Evolutionary conservation across 53 echinoderm and acorn worm species (phyloP).

Genomic region (Hippasteria phrygiana): DNA sequence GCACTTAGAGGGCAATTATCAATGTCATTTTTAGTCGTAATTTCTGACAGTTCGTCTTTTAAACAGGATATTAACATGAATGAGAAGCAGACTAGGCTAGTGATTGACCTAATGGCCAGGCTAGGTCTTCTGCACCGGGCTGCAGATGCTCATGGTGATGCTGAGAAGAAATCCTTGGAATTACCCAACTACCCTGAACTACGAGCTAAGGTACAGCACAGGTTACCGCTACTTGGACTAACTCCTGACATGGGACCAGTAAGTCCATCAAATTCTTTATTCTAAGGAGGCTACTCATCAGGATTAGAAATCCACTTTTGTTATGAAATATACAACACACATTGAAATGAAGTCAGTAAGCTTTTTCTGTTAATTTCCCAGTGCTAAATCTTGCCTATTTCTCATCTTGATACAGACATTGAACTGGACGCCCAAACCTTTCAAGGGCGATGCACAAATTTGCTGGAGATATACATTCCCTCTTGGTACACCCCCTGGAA

Average conservation of each 20-base stretch:
- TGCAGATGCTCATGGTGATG: conserved; percentile 47
- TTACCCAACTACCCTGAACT: conserved; percentile 80
- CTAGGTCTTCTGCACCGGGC: conserved; percentile 77
- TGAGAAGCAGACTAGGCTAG: conserved; percentile 77
- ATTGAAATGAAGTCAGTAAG: too few species aligned
- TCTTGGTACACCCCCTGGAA: conserved; percentile 67
- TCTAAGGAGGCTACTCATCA: too few species aligned
- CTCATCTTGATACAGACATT: conserved; percentile 69
- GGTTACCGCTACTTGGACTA: conserved; percentile 78
- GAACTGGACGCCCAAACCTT: conserved; percentile 94
- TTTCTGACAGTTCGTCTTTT: too few species aligned
- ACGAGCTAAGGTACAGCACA: conserved; percentile 74
- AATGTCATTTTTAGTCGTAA: too few species aligned
- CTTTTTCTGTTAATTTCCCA: neutral
- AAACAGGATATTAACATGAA: conserved; percentile 79
- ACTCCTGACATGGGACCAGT: conserved; percentile 91
- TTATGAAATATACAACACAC: too few species aligned
- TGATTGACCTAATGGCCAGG: conserved; percentile 74
- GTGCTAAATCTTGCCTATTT: neutral
- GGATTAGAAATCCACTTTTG: too few species aligned
- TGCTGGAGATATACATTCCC: conserved; percentile 83
- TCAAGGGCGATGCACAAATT: conserved; percentile 88
- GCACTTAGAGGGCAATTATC: too few species aligned
- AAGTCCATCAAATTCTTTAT: neutral
- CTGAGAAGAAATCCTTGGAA: conserved; percentile 69